phyloP scores from a whole-genome alignment of 2,888 invertebrate genomes.

The Koerneria pararmatus region DNA sequence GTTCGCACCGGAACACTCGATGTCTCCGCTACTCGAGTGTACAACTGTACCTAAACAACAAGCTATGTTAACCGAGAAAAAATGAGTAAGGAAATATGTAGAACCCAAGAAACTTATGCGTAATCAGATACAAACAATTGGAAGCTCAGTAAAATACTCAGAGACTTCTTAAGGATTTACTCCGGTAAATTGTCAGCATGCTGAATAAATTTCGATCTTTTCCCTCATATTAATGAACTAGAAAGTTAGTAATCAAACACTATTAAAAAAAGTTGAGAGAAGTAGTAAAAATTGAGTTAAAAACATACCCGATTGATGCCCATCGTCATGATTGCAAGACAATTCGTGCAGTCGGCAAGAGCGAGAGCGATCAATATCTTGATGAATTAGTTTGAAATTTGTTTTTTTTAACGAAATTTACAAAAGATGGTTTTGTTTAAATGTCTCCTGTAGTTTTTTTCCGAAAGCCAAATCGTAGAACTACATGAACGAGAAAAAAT shows the following conservation, averaged over 20 bases:
- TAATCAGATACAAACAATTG: background rate
- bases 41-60: conserved; percentile 10
- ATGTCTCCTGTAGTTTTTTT: no score
- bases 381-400: conserved; percentile 8
- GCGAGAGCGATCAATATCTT: conserved; percentile 39
- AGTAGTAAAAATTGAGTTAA: background rate
- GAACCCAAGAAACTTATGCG: background rate
- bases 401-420: no score
- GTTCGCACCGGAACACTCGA: conserved; percentile 16
- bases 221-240: no score
- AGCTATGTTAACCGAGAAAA: background rate
- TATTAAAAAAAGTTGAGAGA: background rate
- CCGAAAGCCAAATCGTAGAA: no score
- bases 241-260: background rate
- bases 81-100: background rate
- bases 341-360: conserved; percentile 39
- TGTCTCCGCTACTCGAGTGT: conserved; percentile 13
- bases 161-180: no score
- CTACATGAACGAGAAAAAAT: no score
- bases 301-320: conserved; percentile 37
- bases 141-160: background rate
- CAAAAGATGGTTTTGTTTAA: no score
- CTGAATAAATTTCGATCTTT: no score
- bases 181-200: no score
- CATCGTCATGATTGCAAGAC: conserved; percentile 39